Evolutionary conservation across 2,113 vertebrate genomes (phyloP), one percentile per base, ranked within the genome.

Genomic region (Catharus bicknelli): DNA sequence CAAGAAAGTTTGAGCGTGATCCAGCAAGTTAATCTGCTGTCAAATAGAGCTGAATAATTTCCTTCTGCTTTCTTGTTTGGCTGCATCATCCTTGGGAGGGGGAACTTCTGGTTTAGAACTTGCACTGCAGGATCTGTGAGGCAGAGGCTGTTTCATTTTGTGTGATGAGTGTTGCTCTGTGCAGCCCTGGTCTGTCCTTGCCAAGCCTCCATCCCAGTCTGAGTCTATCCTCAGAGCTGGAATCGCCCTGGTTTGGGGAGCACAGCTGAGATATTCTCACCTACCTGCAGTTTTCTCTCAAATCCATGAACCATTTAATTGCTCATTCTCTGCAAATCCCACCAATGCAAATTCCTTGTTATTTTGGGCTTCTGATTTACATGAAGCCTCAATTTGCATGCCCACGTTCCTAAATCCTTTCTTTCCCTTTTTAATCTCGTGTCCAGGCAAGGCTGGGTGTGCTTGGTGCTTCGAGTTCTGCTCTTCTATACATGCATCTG

Each of bases 381-480:
- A 54, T 55, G 74, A 78, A 81, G 25, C 50, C 32, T 87, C 45
- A 42, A 69, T 76, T 90, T 67, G 27, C 25, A 5, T 91, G 88
- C 63, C 59, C 16, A 19, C 0, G 0, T 85, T 86, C 78, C 59
- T 88, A 78, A 79, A 51, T 90, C 55, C 29, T 92, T 82, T 70
- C 63, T 84, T 92, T 95, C 32, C 36, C 38, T 61, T 95, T 89
- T 95, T 84, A 89, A 80, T 94, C 57, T 64, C 9, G 12, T 45
- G 54, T 53, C 59, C 79, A 48, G 73, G 82, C 73, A 81, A 54
- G 80, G 70, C 82, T 64, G 32, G 32, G 11, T 72, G 58, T 75
- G 63, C 63, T 69, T 43, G 42, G 54, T 61, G 29, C 47, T 90
- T 38, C 22, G 7, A 76, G 38, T 79, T 48, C 82, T 84, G 62